Evolutionary conservation across 2,888 invertebrate species (phyloP), one percentile per base, ranked within the genome.

Genomic region (Clepsis dumicolana): DNA sequence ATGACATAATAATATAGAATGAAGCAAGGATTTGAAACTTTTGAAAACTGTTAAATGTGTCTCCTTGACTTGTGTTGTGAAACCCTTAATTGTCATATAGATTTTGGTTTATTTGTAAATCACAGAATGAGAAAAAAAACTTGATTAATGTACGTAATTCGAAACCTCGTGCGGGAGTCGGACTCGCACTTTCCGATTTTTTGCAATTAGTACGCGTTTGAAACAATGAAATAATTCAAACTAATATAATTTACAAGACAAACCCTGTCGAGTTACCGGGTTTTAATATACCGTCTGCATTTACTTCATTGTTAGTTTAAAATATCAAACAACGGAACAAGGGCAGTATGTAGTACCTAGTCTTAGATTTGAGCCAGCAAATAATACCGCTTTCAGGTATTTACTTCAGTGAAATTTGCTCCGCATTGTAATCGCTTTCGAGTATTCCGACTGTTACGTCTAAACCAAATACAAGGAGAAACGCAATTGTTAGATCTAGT

Each of bases 381-480:
- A 65, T 52, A 50, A 60, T 52, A 65, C 38, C 35, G 52, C 24
- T 59, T 41, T 65, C 59, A 53, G 65, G 59, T 65, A 59, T 60
- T 60, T 65, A 53, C 65, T 65, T 60, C 27, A 59, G 52, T 29
- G 65, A 64, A 64, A 50, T 65, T 65, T 65, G 29, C 41, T 52
- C 12, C 38, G 27, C 59, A 65, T 59, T 64, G 48, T 35, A 32
- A 24, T 57, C 52, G n/a, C 14, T 38, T 29, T 59, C 52, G 21
- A 52, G 52, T 38, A 35, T 38, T 41, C 35, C 38, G 52, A 38
- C 38, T 65, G 35, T 65, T 18, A 27, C 21, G 14, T 14, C 21
- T 18, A 41, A 65, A 60, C 41, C 53, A 29, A 59, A 53, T 41
- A 65, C 41, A 18, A 48, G 18, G n/a, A n/a, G n/a, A 44, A 63